Conservation (phyloP, 2,888 invertebrate species). For the Pediacus dermestoides region DNA sequence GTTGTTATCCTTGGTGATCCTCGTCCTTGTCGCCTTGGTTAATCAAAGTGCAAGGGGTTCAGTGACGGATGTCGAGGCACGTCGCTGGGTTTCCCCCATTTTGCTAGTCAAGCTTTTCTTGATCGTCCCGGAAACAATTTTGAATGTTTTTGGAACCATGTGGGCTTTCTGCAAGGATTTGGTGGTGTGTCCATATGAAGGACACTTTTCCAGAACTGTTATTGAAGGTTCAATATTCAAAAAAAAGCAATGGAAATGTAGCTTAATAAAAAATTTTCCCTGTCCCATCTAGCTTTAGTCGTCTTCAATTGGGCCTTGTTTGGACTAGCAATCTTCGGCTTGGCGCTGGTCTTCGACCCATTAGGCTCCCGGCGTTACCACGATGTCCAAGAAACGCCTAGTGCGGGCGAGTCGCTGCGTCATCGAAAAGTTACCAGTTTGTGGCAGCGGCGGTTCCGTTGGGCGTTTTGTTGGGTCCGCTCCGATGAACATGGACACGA, state of each 20-base stretch:
- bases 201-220: conserved; percentile 66
- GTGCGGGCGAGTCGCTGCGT: conserved; percentile 59
- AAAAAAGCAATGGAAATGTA: not conserved
- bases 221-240: conserved; percentile 59
- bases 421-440: conserved; percentile 68
- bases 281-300: conserved; percentile 59
- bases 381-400: conserved; percentile 60
- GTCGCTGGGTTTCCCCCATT: conserved; percentile 68
- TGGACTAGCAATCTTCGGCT: conserved; percentile 67
- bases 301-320: conserved; percentile 79
- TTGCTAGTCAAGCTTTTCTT: conserved; percentile 70
- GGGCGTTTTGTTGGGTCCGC: conserved; percentile 69
- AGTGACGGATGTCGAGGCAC: conserved; percentile 69
- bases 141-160: conserved; percentile 78
- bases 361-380: conserved; percentile 65
- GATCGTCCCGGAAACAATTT: conserved; percentile 71
- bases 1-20: conserved; percentile 60
- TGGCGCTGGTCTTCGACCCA: conserved; percentile 79
- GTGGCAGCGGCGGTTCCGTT: conserved; percentile 71
- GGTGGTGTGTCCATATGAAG: conserved; percentile 64
- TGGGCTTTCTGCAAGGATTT: conserved; percentile 70
- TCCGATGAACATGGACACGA: conserved; percentile 73
- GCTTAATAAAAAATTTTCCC: not conserved
- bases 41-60: conserved; percentile 73
- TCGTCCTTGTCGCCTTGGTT: conserved; percentile 63